These are phyloP conservation scores for Phoxinus dragarum DNA, from an alignment of 2,797 vertebrate species.

Conservation along the genomic window DNA sequence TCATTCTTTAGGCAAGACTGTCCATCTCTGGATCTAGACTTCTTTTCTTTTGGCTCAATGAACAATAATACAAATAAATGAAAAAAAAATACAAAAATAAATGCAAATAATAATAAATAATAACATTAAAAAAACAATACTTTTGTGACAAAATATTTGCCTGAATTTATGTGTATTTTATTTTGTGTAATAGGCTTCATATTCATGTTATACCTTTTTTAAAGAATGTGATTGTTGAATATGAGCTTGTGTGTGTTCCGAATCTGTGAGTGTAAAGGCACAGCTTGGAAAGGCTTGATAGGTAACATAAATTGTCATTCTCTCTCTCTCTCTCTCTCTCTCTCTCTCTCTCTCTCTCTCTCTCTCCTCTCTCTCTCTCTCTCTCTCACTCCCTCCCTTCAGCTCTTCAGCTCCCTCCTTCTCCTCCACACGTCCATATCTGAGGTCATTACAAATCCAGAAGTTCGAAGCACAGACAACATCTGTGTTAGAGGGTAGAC, in stretches of 20 bases:
- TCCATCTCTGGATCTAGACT: neutral
- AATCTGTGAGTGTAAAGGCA: neutral
- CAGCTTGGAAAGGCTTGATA: constrained; percentile 42
- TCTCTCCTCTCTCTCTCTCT: constrained; percentile 14
- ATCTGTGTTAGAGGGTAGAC: constrained; percentile 56
- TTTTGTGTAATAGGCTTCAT: neutral
- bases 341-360: constrained; percentile 34
- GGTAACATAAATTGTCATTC: constrained; percentile 43
- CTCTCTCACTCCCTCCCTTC: constrained; percentile 18
- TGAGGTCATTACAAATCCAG: constrained; percentile 71
- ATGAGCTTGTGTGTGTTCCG: neutral
- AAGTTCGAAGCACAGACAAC: constrained; percentile 69
- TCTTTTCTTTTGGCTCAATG: neutral
- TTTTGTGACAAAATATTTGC: neutral
- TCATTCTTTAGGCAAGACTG: neutral
- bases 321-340: constrained; percentile 12
- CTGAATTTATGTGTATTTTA: neutral
- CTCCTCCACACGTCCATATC: constrained; percentile 41
- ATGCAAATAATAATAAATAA: neutral
- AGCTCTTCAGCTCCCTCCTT: constrained; percentile 18
- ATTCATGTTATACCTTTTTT: neutral
- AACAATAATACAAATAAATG: neutral
- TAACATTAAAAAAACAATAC: neutral
- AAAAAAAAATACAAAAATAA: neutral
- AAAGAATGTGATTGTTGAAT: neutral